A percentile compares a stretch with the other conserved stretches of the same genome.
Evolutionary conservation across 2,113 vertebrate genomes (phyloP).

Genomic region (Nesoenas mayeri): DNA sequence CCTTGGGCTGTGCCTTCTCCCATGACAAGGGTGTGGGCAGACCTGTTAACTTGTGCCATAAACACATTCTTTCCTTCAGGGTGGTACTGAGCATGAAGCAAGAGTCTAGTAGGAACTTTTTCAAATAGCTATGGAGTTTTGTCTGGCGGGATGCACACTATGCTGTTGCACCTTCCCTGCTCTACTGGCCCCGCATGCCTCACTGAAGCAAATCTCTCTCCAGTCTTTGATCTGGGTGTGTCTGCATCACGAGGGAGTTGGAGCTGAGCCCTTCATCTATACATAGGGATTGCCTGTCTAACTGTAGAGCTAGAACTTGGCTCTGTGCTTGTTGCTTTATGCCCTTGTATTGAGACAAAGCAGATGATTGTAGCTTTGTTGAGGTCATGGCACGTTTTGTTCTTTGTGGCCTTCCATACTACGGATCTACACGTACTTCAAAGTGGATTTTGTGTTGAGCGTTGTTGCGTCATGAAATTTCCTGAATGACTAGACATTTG

Average conservation of each 20-base stretch:
- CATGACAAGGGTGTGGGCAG: constrained; percentile 52
- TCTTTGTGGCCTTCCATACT: not conserved
- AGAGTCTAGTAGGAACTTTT: constrained; percentile 65
- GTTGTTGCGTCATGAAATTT: not conserved
- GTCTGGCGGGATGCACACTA: not conserved
- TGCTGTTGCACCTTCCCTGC: constrained; percentile 12
- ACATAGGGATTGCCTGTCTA: not conserved
- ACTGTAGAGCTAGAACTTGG: not conserved
- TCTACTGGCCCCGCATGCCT: constrained; percentile 37
- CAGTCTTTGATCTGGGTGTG: constrained; percentile 46
- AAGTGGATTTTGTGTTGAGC: not conserved
- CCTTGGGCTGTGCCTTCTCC: constrained; percentile 40
- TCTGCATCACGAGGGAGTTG: not conserved
- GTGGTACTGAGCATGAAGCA: constrained; percentile 57
- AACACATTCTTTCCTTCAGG: constrained; percentile 62
- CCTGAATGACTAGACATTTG: not conserved
- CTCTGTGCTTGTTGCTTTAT: not conserved
- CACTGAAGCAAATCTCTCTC: constrained; percentile 32
- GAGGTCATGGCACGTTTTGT: constrained; percentile 10
- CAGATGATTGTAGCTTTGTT: not conserved
- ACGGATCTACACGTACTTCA: fast-evolving
- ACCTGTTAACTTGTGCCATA: constrained; percentile 55
- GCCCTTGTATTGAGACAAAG: constrained; percentile 1
- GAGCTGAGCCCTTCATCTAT: not conserved
- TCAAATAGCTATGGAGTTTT: constrained; percentile 41